Percentiles rank a stretch among this genome's conserved stretches.
These are phyloP conservation scores for Silurus meridionalis DNA, from an alignment of 2,113 vertebrate species.

Conservation along the genomic window DNA sequence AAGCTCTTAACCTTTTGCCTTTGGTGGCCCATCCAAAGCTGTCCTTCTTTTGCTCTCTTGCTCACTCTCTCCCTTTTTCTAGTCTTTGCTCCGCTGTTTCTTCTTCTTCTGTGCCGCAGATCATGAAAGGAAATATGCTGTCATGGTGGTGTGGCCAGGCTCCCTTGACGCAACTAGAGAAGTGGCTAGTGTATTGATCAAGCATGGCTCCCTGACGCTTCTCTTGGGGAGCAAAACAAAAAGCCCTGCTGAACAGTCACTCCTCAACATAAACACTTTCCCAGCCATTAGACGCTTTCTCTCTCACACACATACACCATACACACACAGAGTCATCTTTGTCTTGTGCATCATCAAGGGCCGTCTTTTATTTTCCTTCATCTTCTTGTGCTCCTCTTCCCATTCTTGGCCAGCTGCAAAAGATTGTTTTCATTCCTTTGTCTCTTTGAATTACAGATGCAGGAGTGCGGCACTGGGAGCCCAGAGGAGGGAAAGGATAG, in stretches of 20 bases:
- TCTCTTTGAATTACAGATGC: constrained; percentile 56
- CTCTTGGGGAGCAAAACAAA: constrained; percentile 64
- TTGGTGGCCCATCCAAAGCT: constrained; percentile 30
- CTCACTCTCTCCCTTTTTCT: constrained; percentile 45
- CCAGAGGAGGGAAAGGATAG: constrained; percentile 47
- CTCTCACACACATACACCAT: constrained; percentile 37
- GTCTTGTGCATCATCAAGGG: constrained; percentile 43
- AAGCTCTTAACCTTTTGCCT: constrained; percentile 36
- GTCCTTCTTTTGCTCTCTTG: constrained; percentile 6
- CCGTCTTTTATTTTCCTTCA: constrained; percentile 48
- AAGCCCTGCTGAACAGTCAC: constrained; percentile 62
- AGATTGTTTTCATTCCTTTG: constrained; percentile 55
- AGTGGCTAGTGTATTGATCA: constrained; percentile 72
- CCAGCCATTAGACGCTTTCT: constrained; percentile 43
- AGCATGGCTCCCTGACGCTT: constrained; percentile 58
- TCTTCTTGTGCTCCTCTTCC: constrained; percentile 47
- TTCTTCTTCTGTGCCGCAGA: constrained; percentile 65
- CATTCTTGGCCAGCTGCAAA: constrained; percentile 47
- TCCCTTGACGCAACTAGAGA: constrained; percentile 53
- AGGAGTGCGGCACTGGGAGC: constrained; percentile 61
- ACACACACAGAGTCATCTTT: constrained; percentile 40
- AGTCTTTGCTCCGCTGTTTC: constrained; percentile 49
- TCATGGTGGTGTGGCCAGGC: constrained; percentile 62
- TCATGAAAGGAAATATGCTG: constrained; percentile 69
- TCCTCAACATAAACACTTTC: constrained; percentile 64